Percentiles rank a stretch among this genome's conserved stretches.
Conservation (phyloP, 2,797 vertebrate species). For the Simalia tracyae region DNA sequence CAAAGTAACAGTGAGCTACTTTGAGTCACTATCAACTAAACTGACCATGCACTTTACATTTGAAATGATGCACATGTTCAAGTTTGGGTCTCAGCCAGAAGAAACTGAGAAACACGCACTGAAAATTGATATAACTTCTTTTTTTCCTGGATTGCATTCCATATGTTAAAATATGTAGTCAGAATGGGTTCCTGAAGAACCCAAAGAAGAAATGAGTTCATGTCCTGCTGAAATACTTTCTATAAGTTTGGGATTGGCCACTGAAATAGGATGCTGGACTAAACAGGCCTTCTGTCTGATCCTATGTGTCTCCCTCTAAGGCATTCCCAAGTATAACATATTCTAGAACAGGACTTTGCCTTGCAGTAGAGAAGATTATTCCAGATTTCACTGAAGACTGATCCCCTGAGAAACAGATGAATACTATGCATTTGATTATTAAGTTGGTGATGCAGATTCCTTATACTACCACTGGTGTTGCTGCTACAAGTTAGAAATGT, state of each 20-base stretch:
- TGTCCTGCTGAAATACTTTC: background rate
- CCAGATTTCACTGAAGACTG: background rate
- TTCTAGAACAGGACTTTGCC: no score
- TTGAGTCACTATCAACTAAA: constrained; percentile 10
- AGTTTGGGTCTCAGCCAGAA: background rate
- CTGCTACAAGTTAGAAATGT: background rate
- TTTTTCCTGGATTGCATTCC: background rate
- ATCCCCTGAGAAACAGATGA: background rate
- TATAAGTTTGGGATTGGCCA: background rate
- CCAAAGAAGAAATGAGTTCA: background rate
- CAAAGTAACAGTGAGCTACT: fast-evolving
- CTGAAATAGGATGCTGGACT: background rate
- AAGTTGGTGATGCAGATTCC: background rate
- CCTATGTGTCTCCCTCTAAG: background rate
- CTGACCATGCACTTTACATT: background rate
- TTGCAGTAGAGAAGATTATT: no score
- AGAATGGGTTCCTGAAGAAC: background rate
- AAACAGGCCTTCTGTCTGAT: background rate
- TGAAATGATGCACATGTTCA: background rate
- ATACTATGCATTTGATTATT: background rate
- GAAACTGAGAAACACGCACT: background rate
- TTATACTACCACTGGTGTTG: background rate
- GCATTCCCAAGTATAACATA: background rate
- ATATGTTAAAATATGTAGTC: background rate
- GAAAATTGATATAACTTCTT: background rate